Conservation (phyloP, 2,888 invertebrate species). For the Acrocyrtus sp. region DNA sequence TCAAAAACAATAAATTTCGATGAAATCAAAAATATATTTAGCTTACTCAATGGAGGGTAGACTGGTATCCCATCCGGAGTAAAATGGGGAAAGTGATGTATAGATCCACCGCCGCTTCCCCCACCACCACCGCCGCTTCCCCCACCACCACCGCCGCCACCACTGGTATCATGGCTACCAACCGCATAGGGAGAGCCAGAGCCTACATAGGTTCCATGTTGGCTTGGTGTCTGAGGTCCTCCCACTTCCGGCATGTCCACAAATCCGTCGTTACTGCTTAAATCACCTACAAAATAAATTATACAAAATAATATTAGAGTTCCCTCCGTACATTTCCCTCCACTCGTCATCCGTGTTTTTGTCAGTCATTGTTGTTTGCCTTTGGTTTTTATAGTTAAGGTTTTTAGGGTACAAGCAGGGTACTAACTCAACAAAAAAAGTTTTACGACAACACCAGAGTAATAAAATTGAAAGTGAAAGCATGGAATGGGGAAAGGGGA, state of each 20-base stretch:
- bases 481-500: neutral
- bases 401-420: too few relatives aligned
- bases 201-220: slow-evolving; percentile 87
- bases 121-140: slow-evolving; percentile 29
- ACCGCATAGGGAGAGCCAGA: slow-evolving; percentile 75
- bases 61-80: slow-evolving; percentile 79
- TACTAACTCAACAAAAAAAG: too few relatives aligned
- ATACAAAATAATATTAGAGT: slow-evolving; percentile 18
- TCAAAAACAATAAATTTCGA: slow-evolving; percentile 13
- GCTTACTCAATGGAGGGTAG: slow-evolving; percentile 82
- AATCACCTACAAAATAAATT: slow-evolving; percentile 73
- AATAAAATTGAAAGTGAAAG: slow-evolving; percentile 23
- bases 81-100: slow-evolving; percentile 63
- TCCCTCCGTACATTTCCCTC: too few relatives aligned
- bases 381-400: too few relatives aligned
- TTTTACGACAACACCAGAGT: too few relatives aligned
- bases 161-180: slow-evolving; percentile 68
- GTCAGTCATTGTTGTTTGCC: too few relatives aligned
- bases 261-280: slow-evolving; percentile 85
- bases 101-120: slow-evolving; percentile 48
- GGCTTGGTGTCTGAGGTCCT: slow-evolving; percentile 74
- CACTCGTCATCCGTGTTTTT: too few relatives aligned
- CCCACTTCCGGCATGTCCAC: slow-evolving; percentile 63
- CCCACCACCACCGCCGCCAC: slow-evolving; percentile 32
- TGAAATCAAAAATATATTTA: slow-evolving; percentile 25